A percentile compares a stretch with the other conserved stretches of the same genome.
phyloP scores from a whole-genome alignment of 92 coral and sea anemone genomes.

The Epizoanthus stellaris region DNA sequence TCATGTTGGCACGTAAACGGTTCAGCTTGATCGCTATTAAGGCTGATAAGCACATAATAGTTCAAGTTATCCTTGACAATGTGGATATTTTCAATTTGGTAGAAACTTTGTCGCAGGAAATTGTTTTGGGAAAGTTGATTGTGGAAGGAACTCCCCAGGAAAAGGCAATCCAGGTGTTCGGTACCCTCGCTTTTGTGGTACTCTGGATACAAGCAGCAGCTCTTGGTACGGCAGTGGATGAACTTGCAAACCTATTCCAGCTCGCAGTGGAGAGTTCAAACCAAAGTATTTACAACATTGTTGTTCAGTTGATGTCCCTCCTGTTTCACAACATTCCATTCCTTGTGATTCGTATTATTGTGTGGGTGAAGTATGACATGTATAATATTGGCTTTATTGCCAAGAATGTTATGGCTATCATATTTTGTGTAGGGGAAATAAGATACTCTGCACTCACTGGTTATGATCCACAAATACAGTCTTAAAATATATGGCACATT shows the following conservation, averaged over 20 bases:
- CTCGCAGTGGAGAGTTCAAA: neutral
- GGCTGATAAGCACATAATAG: slow-evolving; percentile 29
- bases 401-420: slow-evolving; percentile 55
- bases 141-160: slow-evolving; percentile 34
- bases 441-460: slow-evolving; percentile 9
- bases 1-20: slow-evolving; percentile 36
- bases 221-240: slow-evolving; percentile 33
- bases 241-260: slow-evolving; percentile 1
- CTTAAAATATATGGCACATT: neutral
- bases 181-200: slow-evolving; percentile 50
- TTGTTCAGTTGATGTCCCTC: slow-evolving; percentile 27
- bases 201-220: slow-evolving; percentile 32
- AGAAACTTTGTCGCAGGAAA: slow-evolving; percentile 27
- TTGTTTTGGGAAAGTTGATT: slow-evolving; percentile 29
- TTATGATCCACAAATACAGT: slow-evolving; percentile 7
- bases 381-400: slow-evolving; percentile 53
- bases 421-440: slow-evolving; percentile 30
- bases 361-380: slow-evolving; percentile 41
- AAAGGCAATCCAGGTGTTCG: slow-evolving; percentile 50
- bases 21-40: slow-evolving; percentile 20
- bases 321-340: slow-evolving; percentile 50
- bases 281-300: slow-evolving; percentile 8
- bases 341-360: slow-evolving; percentile 44
- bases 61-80: slow-evolving; percentile 43
- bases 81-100: slow-evolving; percentile 55